Conservation (phyloP, 2,113 vertebrate species). For the Promerops cafer region DNA sequence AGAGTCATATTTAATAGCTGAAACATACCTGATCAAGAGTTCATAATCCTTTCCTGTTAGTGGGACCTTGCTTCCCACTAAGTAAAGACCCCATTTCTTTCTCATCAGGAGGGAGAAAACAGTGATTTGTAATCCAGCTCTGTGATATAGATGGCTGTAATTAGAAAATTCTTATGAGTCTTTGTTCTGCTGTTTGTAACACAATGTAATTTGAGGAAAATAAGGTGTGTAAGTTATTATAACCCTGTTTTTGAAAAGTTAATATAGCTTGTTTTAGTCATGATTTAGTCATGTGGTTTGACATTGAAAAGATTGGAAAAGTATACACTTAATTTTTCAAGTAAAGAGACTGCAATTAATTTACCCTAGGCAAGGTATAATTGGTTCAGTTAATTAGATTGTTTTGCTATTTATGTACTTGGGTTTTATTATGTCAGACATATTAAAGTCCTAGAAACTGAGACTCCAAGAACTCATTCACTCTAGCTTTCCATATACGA, state of each 20-base stretch:
- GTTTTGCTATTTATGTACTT: conserved; percentile 11
- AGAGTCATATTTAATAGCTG: background rate
- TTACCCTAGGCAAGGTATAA: background rate
- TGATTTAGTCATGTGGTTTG: background rate
- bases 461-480: conserved; percentile 29
- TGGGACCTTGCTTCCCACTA: background rate
- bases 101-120: background rate
- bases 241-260: background rate
- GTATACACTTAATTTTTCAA: background rate
- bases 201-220: background rate
- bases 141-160: background rate
- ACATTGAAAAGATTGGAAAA: background rate
- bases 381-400: background rate
- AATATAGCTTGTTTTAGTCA: background rate
- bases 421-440: background rate
- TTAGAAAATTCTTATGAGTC: background rate
- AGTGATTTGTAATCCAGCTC: background rate
- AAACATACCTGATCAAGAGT: background rate
- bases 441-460: conserved; percentile 12
- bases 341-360: background rate
- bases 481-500: background rate
- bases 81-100: background rate
- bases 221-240: background rate
- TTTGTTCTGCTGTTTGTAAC: background rate
- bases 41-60: background rate